phyloP scores from a whole-genome alignment of 2,888 invertebrate genomes.

The Gortyna flavago region DNA sequence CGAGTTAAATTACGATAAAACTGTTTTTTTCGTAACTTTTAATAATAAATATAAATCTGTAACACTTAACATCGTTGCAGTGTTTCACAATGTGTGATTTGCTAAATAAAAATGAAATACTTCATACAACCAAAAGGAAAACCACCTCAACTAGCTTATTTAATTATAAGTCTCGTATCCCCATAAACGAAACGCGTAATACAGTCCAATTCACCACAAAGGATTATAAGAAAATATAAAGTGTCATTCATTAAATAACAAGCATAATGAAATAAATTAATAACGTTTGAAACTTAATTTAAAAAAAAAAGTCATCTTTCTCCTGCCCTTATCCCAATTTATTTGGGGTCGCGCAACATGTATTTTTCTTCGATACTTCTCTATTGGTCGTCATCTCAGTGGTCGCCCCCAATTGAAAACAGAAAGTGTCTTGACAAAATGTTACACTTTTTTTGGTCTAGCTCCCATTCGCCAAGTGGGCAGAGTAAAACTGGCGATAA shows the following conservation, averaged over 20 bases:
- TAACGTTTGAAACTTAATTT: background rate
- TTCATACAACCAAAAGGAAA: slow-evolving; percentile 86
- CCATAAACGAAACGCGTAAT: slow-evolving; percentile 46
- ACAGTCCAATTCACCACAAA: background rate
- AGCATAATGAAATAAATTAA: background rate
- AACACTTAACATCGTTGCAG: slow-evolving; percentile 38
- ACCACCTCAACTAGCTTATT: slow-evolving; percentile 81
- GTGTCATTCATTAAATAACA: background rate
- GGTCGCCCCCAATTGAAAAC: background rate
- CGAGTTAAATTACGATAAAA: background rate
- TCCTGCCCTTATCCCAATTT: background rate
- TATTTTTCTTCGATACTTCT: background rate
- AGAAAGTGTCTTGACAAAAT: background rate
- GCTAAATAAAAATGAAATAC: slow-evolving; percentile 73
- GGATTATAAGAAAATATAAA: background rate
- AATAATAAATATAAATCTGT: slow-evolving; percentile 35
- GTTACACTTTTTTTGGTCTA: background rate
- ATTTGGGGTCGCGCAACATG: background rate
- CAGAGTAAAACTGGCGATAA: background rate
- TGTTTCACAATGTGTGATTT: slow-evolving; percentile 50
- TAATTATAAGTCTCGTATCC: slow-evolving; percentile 45
- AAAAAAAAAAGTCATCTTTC: background rate
- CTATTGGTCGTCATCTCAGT: too few relatives aligned
- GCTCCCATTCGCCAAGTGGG: background rate
- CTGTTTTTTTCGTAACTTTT: background rate